Conservation (phyloP, 2,888 invertebrate species). For the Drosophila nr. fundita region DNA sequence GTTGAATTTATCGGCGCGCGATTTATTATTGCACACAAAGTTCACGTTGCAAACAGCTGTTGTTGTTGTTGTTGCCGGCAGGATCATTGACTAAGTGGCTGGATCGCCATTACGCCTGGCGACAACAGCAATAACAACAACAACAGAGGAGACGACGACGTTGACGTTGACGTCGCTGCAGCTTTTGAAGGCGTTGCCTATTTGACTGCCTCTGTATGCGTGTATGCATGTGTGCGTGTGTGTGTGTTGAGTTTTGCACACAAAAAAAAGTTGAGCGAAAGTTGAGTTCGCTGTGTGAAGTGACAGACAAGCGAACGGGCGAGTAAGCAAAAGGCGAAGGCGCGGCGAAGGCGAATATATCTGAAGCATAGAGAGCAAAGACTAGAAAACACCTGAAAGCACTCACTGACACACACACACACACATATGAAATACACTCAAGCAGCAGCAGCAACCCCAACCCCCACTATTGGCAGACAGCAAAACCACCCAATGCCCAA, state of each 20-base stretch:
- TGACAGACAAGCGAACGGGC: slow-evolving; percentile 60
- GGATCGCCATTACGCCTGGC: slow-evolving; percentile 61
- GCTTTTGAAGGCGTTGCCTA: slow-evolving; percentile 83
- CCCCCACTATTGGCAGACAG: slow-evolving; percentile 1
- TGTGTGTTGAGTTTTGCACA: slow-evolving; percentile 40
- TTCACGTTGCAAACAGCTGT: slow-evolving; percentile 61
- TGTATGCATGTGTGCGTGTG: slow-evolving; percentile 38
- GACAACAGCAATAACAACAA: slow-evolving; percentile 10
- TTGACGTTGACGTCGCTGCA: slow-evolving; percentile 48
- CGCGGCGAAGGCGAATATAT: slow-evolving; percentile 21
- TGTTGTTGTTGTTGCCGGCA: slow-evolving; percentile 50
- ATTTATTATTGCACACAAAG: slow-evolving; percentile 62
- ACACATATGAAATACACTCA: slow-evolving; percentile 23
- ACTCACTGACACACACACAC: slow-evolving; percentile 55
- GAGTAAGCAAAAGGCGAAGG: slow-evolving; percentile 33
- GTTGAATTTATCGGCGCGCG: slow-evolving; percentile 70
- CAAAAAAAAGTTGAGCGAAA: slow-evolving; percentile 68
- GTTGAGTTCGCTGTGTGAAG: slow-evolving; percentile 53
- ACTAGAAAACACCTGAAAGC: slow-evolving; percentile 75
- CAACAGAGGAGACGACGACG: slow-evolving; percentile 5
- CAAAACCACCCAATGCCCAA: slow-evolving; percentile 56
- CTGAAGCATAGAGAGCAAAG: slow-evolving; percentile 46
- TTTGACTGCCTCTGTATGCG: slow-evolving; percentile 53
- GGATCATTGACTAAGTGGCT: slow-evolving; percentile 74
- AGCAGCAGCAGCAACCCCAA: slow-evolving; percentile 24